phyloP scores from a whole-genome alignment of 2,113 vertebrate genomes.

The Delphinapterus leucas region DNA sequence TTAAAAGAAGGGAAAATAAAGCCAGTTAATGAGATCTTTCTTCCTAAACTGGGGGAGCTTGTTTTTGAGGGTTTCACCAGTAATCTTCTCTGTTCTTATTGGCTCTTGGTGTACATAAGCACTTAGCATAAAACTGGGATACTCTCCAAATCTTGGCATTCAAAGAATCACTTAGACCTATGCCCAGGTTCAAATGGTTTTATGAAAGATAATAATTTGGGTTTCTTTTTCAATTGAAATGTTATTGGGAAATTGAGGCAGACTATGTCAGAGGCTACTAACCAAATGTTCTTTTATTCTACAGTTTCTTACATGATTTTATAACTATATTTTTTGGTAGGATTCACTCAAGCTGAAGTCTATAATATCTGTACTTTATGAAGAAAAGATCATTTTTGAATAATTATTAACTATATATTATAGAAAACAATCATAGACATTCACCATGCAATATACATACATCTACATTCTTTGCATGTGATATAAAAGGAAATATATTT shows the following conservation, averaged over 20 bases:
- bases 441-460: not conserved
- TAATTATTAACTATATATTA: not conserved
- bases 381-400: not conserved
- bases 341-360: not conserved
- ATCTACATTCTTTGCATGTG: not conserved
- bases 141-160: not conserved
- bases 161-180: not conserved
- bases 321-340: not conserved
- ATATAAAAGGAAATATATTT: too few relatives aligned
- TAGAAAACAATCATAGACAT: not conserved
- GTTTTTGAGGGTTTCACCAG: not conserved
- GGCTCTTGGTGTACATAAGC: not conserved
- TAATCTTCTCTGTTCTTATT: not conserved
- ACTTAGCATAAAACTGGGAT: not conserved
- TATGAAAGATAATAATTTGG: not conserved
- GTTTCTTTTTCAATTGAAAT: not conserved
- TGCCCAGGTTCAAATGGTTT: not conserved
- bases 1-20: not conserved
- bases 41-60: not conserved
- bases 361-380: not conserved
- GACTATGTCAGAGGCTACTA: not conserved
- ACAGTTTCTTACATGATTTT: not conserved
- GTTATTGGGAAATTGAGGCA: not conserved
- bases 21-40: not conserved
- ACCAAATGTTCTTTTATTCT: not conserved